Percentiles rank a stretch among this genome's conserved stretches.
phyloP scores from a whole-genome alignment of 2,888 invertebrate genomes.

The Rhopalosiphum nymphaeae region DNA sequence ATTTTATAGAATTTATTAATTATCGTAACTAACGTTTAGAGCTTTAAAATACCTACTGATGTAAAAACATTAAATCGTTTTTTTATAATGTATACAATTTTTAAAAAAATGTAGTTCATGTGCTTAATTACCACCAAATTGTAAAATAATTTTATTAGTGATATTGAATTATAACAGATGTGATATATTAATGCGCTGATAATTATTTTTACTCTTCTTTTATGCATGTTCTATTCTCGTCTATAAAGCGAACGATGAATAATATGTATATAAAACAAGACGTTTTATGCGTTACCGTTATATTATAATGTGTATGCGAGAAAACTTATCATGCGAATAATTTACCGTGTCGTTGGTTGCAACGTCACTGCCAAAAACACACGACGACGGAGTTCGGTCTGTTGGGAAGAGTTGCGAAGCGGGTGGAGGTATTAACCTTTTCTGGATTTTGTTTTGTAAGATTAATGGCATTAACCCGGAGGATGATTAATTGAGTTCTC shows the following conservation, averaged over 20 bases:
- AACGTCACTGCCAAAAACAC: not conserved
- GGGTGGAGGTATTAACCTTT: slow-evolving; percentile 42
- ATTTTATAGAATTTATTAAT: not conserved
- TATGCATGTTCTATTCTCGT: slow-evolving; percentile 16
- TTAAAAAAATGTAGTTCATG: not conserved
- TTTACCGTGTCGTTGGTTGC: slow-evolving; percentile 15
- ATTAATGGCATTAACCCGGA: slow-evolving; percentile 58
- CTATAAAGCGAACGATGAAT: not conserved
- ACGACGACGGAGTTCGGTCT: not conserved
- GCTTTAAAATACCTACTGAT: not conserved
- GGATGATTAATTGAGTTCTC: slow-evolving; percentile 58
- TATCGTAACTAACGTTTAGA: not conserved
- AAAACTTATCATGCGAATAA: slow-evolving; percentile 39
- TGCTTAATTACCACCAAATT: not conserved
- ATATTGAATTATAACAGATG: slow-evolving; percentile 21
- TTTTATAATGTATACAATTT: not conserved
- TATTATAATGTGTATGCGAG: not conserved
- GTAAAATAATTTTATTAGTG: slow-evolving; percentile 3
- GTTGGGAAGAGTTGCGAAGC: not conserved
- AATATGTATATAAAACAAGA: not conserved
- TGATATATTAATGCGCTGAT: not conserved
- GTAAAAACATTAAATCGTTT: not conserved
- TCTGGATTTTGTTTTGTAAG: slow-evolving; percentile 59
- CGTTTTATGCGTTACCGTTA: not conserved
- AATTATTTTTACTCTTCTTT: not conserved